Evolutionary conservation across 2,797 vertebrate species (phyloP).

Genomic region (Zalophus californianus): DNA sequence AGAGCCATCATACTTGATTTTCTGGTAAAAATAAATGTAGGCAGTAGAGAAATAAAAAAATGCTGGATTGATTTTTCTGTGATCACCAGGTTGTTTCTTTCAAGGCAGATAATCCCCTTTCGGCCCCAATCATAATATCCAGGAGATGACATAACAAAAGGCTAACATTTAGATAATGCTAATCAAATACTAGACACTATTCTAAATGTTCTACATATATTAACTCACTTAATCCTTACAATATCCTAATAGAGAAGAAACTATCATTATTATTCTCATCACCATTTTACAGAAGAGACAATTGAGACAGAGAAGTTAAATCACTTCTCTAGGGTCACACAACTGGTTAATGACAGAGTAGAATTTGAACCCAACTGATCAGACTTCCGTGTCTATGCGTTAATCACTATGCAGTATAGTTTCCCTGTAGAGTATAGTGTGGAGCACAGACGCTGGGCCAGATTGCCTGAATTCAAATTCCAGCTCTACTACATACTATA

Average conservation of each 20-base stretch:
- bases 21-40: background rate
- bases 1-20: background rate
- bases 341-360: background rate
- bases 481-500: background rate
- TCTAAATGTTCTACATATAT: background rate
- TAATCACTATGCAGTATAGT: background rate
- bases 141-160: background rate
- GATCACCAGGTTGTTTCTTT: background rate
- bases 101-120: background rate
- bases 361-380: background rate
- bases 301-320: background rate
- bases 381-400: background rate
- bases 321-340: background rate
- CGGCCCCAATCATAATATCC: background rate
- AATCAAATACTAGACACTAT: background rate
- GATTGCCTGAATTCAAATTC: background rate
- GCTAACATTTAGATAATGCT: background rate
- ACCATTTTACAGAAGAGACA: background rate
- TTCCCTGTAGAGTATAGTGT: background rate
- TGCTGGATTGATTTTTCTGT: background rate
- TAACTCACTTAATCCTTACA: background rate
- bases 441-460: background rate
- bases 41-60: background rate
- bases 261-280: background rate
- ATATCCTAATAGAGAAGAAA: background rate